Conservation (phyloP, 2,888 invertebrate genomes). For the Drosophila eohydei region DNA sequence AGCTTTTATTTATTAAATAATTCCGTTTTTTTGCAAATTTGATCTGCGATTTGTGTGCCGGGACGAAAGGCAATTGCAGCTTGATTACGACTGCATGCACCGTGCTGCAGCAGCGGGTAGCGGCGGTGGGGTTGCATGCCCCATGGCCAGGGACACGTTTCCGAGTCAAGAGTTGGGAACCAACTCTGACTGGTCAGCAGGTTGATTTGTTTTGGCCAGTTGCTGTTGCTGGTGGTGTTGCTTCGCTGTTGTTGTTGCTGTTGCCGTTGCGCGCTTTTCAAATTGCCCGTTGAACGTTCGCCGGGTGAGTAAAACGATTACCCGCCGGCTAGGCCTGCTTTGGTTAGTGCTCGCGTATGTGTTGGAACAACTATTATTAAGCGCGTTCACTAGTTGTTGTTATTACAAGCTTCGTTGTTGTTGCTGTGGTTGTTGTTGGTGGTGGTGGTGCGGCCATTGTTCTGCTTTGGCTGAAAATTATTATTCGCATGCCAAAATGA, state of each 20-base stretch:
- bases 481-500: constrained; percentile 81
- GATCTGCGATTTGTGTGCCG: constrained; percentile 56
- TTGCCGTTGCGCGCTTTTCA: constrained; percentile 50
- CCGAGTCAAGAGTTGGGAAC: constrained; percentile 34
- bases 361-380: constrained; percentile 82
- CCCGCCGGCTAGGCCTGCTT: constrained; percentile 77
- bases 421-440: constrained; percentile 23
- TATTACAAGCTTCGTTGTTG: constrained; percentile 21
- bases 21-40: constrained; percentile 44
- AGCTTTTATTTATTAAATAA: constrained; percentile 58
- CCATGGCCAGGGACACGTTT: constrained; percentile 59
- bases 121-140: constrained; percentile 5
- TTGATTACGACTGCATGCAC: constrained; percentile 57
- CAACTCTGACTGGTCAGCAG: constrained; percentile 67
- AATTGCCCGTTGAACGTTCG: constrained; percentile 67
- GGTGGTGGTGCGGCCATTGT: constrained; percentile 71
- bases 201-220: constrained; percentile 53
- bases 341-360: constrained; percentile 65
- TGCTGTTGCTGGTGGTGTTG: constrained; percentile 34
- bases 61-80: constrained; percentile 53
- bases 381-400: constrained; percentile 46
- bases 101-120: constrained; percentile 2
- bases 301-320: constrained; percentile 81
- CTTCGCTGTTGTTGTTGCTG: constrained; percentile 37
- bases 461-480: constrained; percentile 76